phyloP scores from a whole-genome alignment of 1,140 invertebrate species.

The Anoplophora glabripennis region DNA sequence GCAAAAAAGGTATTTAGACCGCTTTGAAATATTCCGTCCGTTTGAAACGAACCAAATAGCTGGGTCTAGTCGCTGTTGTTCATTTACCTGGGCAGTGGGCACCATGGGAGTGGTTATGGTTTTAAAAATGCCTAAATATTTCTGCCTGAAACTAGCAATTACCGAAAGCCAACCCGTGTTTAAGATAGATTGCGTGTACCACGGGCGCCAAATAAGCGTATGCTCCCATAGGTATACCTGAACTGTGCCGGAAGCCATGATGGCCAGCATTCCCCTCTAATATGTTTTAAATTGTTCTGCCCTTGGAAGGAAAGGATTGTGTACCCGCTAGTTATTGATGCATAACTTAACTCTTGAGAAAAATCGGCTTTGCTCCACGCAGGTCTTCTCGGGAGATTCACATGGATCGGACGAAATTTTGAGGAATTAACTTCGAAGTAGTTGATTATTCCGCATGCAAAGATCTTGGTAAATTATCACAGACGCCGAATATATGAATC shows the following conservation, averaged over 20 bases:
- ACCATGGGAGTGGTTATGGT: conserved; percentile 15
- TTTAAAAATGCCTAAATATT: conserved; percentile 15
- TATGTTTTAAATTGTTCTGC: conserved; percentile 36
- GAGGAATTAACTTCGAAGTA: no score
- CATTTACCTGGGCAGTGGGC: conserved; percentile 3
- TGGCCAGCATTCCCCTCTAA: conserved; percentile 29
- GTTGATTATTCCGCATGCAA: no score
- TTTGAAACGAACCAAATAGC: background rate
- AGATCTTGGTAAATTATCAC: no score
- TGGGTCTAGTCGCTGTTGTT: background rate
- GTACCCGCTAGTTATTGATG: conserved; percentile 18
- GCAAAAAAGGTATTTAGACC: background rate
- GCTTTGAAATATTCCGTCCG: background rate
- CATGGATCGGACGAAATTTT: no score
- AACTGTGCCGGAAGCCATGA: conserved; percentile 27
- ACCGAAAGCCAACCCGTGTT: conserved; percentile 11
- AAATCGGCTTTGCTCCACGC: conserved; percentile 17
- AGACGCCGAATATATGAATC: no score
- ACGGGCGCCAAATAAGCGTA: conserved; percentile 23
- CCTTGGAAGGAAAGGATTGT: conserved; percentile 27
- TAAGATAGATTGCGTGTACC: conserved; percentile 13
- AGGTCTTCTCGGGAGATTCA: background rate
- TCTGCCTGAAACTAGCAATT: conserved; percentile 9
- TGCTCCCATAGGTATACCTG: conserved; percentile 25
- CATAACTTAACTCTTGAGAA: conserved; percentile 9